A percentile compares a stretch with the other conserved stretches of the same genome.
Evolutionary conservation across 2,113 vertebrate genomes (phyloP).

Genomic region (Campylorhamphus procurvoides): DNA sequence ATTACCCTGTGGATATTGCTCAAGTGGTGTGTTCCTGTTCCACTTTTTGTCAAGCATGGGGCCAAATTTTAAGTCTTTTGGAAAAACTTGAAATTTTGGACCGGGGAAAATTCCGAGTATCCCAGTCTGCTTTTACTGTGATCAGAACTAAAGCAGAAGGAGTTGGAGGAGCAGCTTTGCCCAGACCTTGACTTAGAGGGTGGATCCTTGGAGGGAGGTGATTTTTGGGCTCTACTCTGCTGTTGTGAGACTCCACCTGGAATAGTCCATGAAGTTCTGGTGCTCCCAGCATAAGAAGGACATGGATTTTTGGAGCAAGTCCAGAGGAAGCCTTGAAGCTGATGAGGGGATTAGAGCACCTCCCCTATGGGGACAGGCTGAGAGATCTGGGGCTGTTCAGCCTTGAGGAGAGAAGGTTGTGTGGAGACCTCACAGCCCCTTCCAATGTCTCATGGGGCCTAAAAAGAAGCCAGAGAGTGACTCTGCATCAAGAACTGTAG

Average conservation of each 20-base stretch:
- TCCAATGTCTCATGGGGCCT: no score
- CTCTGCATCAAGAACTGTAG: neutral
- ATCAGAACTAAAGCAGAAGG: neutral
- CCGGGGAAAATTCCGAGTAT: neutral
- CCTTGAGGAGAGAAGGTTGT: neutral
- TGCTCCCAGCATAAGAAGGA: neutral
- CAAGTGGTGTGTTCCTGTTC: neutral
- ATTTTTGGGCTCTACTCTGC: neutral
- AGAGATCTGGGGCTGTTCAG: neutral
- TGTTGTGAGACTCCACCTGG: neutral
- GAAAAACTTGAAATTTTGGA: neutral
- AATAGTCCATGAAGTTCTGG: no score
- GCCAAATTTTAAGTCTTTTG: neutral
- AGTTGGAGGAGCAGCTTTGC: neutral
- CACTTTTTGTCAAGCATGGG: neutral
- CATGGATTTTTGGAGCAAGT: neutral
- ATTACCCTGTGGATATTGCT: conserved; percentile 5
- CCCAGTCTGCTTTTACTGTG: neutral
- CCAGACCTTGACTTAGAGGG: neutral
- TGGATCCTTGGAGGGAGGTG: neutral
- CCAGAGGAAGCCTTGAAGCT: neutral
- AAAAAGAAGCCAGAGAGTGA: neutral
- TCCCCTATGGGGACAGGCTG: neutral
- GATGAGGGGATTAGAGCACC: neutral
- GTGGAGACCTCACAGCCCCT: neutral